Conservation (phyloP, 2,113 vertebrate species). For the Toxostoma redivivum region DNA sequence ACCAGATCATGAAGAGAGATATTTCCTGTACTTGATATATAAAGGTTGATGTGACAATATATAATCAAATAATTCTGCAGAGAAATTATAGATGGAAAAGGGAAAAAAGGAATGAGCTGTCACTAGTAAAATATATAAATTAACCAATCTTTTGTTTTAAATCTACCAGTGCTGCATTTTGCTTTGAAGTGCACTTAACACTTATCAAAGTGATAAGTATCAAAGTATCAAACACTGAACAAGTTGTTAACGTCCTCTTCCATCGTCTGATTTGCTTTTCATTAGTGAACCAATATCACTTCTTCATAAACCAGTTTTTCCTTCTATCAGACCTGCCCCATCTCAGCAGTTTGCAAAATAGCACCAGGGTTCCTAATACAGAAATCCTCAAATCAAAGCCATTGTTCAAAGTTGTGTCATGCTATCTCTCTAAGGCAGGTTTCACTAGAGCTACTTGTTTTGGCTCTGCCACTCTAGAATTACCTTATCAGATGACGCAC, state of each 20-base stretch:
- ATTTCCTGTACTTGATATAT: neutral
- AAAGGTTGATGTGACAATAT: neutral
- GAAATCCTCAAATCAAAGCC: neutral
- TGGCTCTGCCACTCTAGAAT: neutral
- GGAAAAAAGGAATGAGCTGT: neutral
- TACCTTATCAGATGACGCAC: neutral
- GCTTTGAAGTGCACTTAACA: neutral
- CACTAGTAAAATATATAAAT: neutral
- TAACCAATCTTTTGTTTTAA: neutral
- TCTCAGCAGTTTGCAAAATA: neutral
- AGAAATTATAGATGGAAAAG: neutral
- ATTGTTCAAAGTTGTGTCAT: neutral
- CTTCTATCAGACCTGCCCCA: neutral
- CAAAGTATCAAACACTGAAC: neutral
- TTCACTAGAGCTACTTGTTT: neutral
- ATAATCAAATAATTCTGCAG: neutral
- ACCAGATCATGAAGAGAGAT: neutral
- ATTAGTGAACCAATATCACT: neutral
- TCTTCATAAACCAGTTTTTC: neutral
- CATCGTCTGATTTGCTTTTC: neutral
- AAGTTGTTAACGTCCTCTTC: neutral
- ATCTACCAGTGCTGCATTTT: neutral
- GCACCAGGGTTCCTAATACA: neutral
- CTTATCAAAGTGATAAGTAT: neutral
- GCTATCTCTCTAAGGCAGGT: neutral